Conservation (phyloP, 2,797 vertebrate genomes). For the Glyptemys insculpta region DNA sequence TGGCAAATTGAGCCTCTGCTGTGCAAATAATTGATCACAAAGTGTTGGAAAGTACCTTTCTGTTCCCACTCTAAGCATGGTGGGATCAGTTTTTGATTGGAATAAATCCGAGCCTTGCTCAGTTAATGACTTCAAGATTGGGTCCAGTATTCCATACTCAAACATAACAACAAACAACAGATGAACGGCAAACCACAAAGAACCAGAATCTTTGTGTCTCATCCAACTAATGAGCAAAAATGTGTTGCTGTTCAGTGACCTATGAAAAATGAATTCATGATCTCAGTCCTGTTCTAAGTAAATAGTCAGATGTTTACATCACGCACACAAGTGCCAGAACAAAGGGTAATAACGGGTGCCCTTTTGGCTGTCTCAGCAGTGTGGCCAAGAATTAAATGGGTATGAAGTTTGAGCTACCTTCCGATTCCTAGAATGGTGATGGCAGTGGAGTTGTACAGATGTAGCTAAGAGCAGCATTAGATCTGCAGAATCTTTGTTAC, state of each 20-base stretch:
- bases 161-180: neutral
- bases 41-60: neutral
- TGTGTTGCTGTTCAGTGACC: neutral
- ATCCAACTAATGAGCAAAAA: neutral
- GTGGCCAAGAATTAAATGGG: neutral
- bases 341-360: neutral
- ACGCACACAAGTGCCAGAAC: neutral
- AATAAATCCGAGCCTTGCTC: neutral
- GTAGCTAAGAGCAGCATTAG: neutral
- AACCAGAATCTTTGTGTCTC: neutral
- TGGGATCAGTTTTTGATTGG: neutral
- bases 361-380: neutral
- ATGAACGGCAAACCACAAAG: neutral
- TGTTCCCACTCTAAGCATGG: neutral
- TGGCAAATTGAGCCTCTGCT: accelerated
- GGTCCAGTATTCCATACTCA: neutral
- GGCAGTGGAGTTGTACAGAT: neutral
- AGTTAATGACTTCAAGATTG: neutral
- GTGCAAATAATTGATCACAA: neutral
- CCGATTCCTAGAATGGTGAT: neutral
- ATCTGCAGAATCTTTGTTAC: neutral
- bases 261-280: neutral
- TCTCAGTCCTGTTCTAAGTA: neutral
- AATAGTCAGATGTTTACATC: neutral
- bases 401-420: neutral